phyloP scores from a whole-genome alignment of 2,113 vertebrate species.

The Thoracochromis brauschi region DNA sequence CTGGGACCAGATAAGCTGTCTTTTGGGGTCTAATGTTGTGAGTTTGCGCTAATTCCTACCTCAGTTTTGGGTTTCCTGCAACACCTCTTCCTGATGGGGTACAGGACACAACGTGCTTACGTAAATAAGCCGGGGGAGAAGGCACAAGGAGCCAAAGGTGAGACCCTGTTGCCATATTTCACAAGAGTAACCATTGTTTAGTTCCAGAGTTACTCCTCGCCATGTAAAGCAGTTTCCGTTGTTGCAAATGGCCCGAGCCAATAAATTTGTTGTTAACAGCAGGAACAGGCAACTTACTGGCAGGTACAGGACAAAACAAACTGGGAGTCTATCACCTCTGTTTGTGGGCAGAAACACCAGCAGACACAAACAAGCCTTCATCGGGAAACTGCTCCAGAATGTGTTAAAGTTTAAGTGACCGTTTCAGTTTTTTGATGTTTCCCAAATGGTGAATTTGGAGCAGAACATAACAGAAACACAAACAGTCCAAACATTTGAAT shows the following conservation, averaged over 20 bases:
- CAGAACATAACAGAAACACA: neutral
- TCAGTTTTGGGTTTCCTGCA: conserved; percentile 59
- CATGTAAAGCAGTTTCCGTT: conserved; percentile 67
- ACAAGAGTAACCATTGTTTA: conserved; percentile 65
- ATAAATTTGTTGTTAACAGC: conserved; percentile 55
- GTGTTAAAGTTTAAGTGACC: neutral
- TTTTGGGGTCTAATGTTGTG: conserved; percentile 44
- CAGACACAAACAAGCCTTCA: neutral
- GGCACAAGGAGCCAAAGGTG: conserved; percentile 63
- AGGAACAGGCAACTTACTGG: conserved; percentile 26
- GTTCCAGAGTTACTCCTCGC: conserved; percentile 46
- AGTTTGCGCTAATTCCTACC: conserved; percentile 38
- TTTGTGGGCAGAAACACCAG: neutral
- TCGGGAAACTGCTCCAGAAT: neutral
- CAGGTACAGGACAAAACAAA: conserved; percentile 18
- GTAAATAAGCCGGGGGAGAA: conserved; percentile 62
- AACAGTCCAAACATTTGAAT: neutral
- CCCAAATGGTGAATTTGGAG: neutral
- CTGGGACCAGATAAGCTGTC: conserved; percentile 13
- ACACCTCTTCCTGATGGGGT: conserved; percentile 69
- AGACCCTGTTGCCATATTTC: conserved; percentile 67
- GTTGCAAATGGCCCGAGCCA: conserved; percentile 40
- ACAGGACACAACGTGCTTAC: conserved; percentile 62
- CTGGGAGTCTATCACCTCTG: neutral
- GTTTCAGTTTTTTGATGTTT: neutral